Base-by-base conservation (phyloP, 2,888 invertebrate species). In the Apamea anceps region DNA sequence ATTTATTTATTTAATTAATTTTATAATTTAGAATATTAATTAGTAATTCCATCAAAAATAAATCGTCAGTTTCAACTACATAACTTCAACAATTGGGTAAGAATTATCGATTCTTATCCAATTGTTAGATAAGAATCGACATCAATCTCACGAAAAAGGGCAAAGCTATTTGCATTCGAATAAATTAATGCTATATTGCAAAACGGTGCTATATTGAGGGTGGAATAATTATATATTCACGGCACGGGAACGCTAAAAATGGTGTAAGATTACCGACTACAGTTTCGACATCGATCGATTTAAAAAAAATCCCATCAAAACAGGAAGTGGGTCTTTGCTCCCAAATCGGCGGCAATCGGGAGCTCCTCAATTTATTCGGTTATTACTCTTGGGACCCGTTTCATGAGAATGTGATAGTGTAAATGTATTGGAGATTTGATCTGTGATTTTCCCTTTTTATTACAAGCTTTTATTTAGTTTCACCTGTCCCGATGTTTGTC, bases 141-240 rank as follows among this genome's bases (percentile, higher is more conserved):
- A 72, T 82, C 77, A 84, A 76, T 73, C 63, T 65, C 79, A 77
- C 60, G 65, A 81, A 85, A 88, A 88, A 83, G 70, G 68, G 32
- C 72, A 78, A 85, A 71, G 72, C 76, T 88, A 91, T 91, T 91
- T 86, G 79, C 90, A 89, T 86, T 84, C 86, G 86, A 88, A 91
- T 92, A 90, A 91, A 91, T 93, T 90, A 91, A 87, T 77, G 84
- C 72, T 84, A 82, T 88, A 88, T 89, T 91, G 88, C 89, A 89
- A 89, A 91, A 90, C 79, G 87, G 86, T 85, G 80, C 77, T 76
- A 79, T 80, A 79, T 70, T 84, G 48, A 54, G 76, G 67, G 66
- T 75, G 79, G 83, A 80, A 87, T 93, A 91, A 93, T 92, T 91
- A 89, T 90, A 93, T 93, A 93, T 93, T 93, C 92, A 74, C 65